Evolutionary conservation across 2,888 invertebrate genomes (phyloP), one percentile per base, ranked within the genome.

Genomic region (Syrista parreyssii): DNA sequence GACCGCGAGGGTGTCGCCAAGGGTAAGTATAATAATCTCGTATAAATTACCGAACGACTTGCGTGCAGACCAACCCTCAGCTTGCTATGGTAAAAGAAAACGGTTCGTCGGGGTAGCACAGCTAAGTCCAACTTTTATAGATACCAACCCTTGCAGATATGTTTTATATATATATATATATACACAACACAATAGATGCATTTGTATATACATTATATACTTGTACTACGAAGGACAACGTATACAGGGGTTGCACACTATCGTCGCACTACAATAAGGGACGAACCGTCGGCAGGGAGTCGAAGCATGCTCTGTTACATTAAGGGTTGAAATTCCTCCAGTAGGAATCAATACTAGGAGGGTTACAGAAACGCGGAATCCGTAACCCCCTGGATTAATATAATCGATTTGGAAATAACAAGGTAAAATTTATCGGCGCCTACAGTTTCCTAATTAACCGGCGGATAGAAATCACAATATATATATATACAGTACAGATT

Each of bases 131-230:
- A 36, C 55, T 55, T 55, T 55, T 55, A 23, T 23, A 55, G 9
- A 36, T 36, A 36, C 12, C 36, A 36, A 12, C 36, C 12, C 12
- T 36, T 79, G 40, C 68, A 36, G 68, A 31, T n/a, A 31, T 12
- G 32, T 3, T 23, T 68, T 74, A 68, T 30, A 32, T 75, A 55
- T 69, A 76, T 75, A 36, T 34, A 73, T 73, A 31, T 76, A 32
- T 31, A 69, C 35, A 30, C 23, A 75, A 74, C 23, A 0, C 12
- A 4, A 36, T 15, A 36, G 36, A 40, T 4, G 15, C 68, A 73
- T n/a, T n/a, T n/a, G n/a, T 75, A 75, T 40, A 68, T 79, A 75
- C 32, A 75, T 74, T 76, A 69, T 76, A 68, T 32, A 68, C 40
- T 69, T 32, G 12, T 12, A n/a, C 36, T 36, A 34, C 68, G 55